Evolutionary conservation across 2,888 invertebrate species (phyloP), one percentile per base, ranked within the genome.

Genomic region (Panzeria rudis): DNA sequence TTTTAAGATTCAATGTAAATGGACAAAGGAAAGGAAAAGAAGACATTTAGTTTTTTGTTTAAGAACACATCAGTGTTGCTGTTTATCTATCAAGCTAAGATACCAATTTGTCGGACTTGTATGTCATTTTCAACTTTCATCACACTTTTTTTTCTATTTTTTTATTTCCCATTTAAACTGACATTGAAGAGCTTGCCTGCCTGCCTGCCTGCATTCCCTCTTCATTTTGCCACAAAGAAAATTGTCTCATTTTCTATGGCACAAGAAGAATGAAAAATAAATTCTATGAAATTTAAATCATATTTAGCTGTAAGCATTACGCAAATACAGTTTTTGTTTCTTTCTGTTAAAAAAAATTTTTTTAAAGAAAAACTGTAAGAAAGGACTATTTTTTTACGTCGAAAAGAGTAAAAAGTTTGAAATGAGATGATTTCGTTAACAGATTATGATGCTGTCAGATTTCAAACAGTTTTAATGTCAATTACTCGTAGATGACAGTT

Each of bases 281-380:
- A 69, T 78, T 78, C 82, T 69, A 85, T 85, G 59, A 85, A 85
- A 85, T 85, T 85, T 85, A 85, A 82, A 85, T 85, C 78, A 81
- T 66, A 73, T 85, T 85, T 85, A 78, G 85, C 85, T 85, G 50
- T 41, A 82, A 85, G 85, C 85, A 82, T 69, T 78, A 82, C 68
- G 78, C 85, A 85, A 85, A 85, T 85, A 85, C 69, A 77, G 44
- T 66, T 56, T 72, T 68, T 69, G 35, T 15, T 68, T 78, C 32
- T 29, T 44, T n/a, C 32, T 25, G 64, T 76, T 44, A 59, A 25
- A 62, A 62, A 64, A n/a, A n/a, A n/a, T n/a, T n/a, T n/a, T 52
- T 41, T 54, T 35, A 66, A 72, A 44, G 23, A 23, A 64, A 64
- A 56, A 54, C 8, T 54, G 50, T 20, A 25, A 61, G 20, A 71